Evolutionary conservation across 2,113 vertebrate genomes (phyloP).

Genomic region (Lathamus discolor): DNA sequence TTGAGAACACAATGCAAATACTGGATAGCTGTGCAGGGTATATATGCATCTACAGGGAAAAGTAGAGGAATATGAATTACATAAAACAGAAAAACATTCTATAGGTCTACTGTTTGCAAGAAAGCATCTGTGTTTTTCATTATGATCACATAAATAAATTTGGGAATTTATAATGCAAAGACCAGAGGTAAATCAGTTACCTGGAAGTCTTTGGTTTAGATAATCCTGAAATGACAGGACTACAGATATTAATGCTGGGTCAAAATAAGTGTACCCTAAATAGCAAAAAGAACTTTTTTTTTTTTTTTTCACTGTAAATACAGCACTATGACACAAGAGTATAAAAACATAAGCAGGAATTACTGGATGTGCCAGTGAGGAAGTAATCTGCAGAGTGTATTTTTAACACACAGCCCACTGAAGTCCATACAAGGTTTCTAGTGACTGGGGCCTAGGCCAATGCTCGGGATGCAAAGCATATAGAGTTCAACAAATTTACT

Average conservation of each 20-base stretch:
- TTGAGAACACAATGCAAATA: neutral
- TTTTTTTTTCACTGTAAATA: neutral
- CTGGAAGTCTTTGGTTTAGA: neutral
- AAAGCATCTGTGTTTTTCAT: neutral
- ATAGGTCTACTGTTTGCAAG: neutral
- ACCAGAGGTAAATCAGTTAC: neutral
- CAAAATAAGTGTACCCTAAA: neutral
- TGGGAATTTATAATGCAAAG: neutral
- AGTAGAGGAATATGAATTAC: neutral
- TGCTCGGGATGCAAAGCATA: neutral
- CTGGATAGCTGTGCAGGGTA: neutral
- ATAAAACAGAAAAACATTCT: neutral
- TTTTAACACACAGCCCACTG: neutral
- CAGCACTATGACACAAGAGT: neutral
- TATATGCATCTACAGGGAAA: neutral
- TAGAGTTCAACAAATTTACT: neutral
- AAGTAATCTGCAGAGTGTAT: neutral
- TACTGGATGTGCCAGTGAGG: neutral
- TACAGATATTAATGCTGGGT: neutral
- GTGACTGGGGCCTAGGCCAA: neutral
- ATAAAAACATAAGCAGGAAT: neutral
- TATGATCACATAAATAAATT: neutral
- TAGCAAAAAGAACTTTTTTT: fast-evolving
- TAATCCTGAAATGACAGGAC: neutral
- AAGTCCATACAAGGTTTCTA: neutral